Conservation (phyloP, 2,113 vertebrate genomes). For the Chlamydotis undulata region DNA sequence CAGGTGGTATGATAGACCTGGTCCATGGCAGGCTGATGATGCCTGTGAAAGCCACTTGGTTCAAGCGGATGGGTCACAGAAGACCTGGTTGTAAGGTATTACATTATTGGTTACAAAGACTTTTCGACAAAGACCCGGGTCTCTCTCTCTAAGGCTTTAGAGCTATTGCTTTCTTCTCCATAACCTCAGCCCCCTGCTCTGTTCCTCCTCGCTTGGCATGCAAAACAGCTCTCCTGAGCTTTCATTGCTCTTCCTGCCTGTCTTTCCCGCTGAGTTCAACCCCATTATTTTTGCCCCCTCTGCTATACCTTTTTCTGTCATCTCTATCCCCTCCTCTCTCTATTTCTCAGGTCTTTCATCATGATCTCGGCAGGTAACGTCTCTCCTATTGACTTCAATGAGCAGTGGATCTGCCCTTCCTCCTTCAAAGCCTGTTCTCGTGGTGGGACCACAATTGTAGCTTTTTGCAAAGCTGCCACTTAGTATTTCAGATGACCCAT, state of each 20-base stretch:
- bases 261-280: not conserved
- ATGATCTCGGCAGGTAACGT: not conserved
- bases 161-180: not conserved
- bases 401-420: not conserved
- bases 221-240: not conserved
- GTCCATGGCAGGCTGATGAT: not conserved
- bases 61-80: not conserved
- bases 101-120: not conserved
- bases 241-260: not conserved
- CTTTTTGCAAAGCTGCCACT: not conserved
- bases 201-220: not conserved
- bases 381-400: slow-evolving; percentile 25
- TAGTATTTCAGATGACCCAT: not conserved
- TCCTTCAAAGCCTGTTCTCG: not conserved
- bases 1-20: not conserved
- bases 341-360: not conserved
- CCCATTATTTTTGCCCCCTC: slow-evolving; percentile 29
- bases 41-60: not conserved
- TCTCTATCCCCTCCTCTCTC: not conserved
- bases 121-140: not conserved
- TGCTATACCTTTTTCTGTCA: not conserved
- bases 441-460: not conserved
- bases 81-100: not conserved
- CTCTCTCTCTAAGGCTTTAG: not conserved
- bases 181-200: not conserved